These are phyloP conservation scores for Pristionchus maxplancki DNA, from an alignment of 2,888 invertebrate species.

Conservation along the genomic window DNA sequence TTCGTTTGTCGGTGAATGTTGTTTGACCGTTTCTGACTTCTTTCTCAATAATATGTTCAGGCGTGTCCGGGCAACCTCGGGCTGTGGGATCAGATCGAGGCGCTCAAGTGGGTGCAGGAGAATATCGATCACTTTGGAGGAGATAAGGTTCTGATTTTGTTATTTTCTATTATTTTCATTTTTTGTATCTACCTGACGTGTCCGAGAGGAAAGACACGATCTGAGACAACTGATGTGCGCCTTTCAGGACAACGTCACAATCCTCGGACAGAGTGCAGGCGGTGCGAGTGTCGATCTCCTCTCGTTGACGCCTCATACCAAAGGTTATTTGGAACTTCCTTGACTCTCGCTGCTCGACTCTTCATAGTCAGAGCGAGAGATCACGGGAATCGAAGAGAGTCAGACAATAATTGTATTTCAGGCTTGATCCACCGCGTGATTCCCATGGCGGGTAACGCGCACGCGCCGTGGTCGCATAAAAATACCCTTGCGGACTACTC, in stretches of 20 bases:
- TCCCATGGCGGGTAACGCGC: conserved; percentile 24
- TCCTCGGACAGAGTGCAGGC: conserved; percentile 23
- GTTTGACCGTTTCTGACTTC: too few species aligned
- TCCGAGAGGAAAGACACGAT: neutral
- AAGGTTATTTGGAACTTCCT: too few species aligned
- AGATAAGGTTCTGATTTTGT: conserved; percentile 18
- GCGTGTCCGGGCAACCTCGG: conserved; percentile 35
- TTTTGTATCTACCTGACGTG: neutral
- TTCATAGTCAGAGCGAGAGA: too few species aligned
- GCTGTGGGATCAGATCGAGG: conserved; percentile 19
- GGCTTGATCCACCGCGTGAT: neutral
- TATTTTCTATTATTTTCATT: neutral
- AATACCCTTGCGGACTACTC: neutral
- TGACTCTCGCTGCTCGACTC: neutral
- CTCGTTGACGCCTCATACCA: neutral
- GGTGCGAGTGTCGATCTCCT: conserved; percentile 6
- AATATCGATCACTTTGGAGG: conserved; percentile 32
- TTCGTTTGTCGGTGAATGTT: too few species aligned
- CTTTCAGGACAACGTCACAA: conserved; percentile 33
- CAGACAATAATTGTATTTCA: neutral
- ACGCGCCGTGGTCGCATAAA: conserved; percentile 8
- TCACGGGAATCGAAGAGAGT: too few species aligned
- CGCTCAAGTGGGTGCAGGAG: conserved; percentile 37
- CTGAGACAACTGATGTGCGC: too few species aligned
- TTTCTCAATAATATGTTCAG: neutral